Base-by-base conservation (phyloP, 2,113 vertebrate species). In the Protomyctophum bolini region DNA sequence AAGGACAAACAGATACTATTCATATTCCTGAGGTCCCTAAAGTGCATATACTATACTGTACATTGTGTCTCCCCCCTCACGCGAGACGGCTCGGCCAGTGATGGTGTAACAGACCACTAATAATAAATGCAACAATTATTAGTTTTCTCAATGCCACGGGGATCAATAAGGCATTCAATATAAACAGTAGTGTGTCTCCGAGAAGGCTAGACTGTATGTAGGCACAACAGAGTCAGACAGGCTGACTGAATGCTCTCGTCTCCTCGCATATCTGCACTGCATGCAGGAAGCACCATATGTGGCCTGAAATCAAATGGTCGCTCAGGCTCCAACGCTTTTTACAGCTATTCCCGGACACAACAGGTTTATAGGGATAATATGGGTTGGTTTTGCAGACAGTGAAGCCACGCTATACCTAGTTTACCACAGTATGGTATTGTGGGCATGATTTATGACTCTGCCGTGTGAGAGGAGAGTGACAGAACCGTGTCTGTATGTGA, bases 141-240 rank as follows among this genome's bases (percentile, higher is more conserved):
- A 69, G 57, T 69, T 83, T 69, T 41, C 76, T 75, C 70, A 41
- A 2, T 6, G 55, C 68, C 65, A 29, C 56, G 4, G 10, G 8
- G 78, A 86, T 89, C 88, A 71, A 90, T 86, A 68, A 49, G 77
- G 10, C 14, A 73, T 71, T 77, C 60, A 77, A 79, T 58, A 50
- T 68, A 55, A 82, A 72, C 79, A 66, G 6, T 54, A 52, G 70
- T 65, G 63, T 10, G 81, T 89, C 86, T 89, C 83, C 76, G 57
- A 2, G 63, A 64, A 49, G 88, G 85, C 86, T 59, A 78, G 67
- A 87, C 89, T 54, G 75, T 68, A 69, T 63, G 63, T 12, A 46
- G 46, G 62, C 59, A 51, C 65, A 58, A 21, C 75, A 75, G 69
- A 86, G 82, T 70, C 87, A 89, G 87, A 78, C 85, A 76, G 84